These are phyloP conservation scores for Portunus trituberculatus DNA, from an alignment of 1,140 invertebrate genomes.

Conservation along the genomic window DNA sequence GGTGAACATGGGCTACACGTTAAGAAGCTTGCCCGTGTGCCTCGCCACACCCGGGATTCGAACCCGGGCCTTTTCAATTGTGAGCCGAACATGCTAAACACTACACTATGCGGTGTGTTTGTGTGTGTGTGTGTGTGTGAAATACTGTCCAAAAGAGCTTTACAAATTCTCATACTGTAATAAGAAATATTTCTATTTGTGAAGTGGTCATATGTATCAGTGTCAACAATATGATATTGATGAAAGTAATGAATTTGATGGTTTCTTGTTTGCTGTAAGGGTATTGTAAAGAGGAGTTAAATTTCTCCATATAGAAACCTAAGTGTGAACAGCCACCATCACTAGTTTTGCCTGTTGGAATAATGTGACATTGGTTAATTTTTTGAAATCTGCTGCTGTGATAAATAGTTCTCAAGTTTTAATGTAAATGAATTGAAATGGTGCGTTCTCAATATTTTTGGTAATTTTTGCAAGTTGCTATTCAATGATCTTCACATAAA, in stretches of 20 bases:
- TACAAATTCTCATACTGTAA: too few relatives aligned
- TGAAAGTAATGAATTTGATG: not conserved
- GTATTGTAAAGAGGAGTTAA: not conserved
- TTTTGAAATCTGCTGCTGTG: constrained; percentile 2
- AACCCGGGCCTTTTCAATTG: too few relatives aligned
- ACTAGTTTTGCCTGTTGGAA: not conserved
- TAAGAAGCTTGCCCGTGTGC: too few relatives aligned
- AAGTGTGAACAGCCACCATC: not conserved
- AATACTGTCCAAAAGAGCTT: too few relatives aligned
- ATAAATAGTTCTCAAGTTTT: not conserved
- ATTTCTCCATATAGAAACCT: not conserved
- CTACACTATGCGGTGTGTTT: too few relatives aligned
- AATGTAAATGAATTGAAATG: not conserved
- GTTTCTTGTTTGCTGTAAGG: not conserved
- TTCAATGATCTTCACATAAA: not conserved
- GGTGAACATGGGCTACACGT: too few relatives aligned
- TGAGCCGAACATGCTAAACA: too few relatives aligned
- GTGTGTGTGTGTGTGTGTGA: too few relatives aligned
- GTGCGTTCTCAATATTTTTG: not conserved
- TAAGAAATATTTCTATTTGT: too few relatives aligned
- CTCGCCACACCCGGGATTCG: too few relatives aligned
- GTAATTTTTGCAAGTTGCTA: not conserved
- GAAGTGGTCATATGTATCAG: too few relatives aligned
- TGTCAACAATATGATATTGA: not conserved
- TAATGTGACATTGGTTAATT: constrained; percentile 7